Evolutionary conservation across 1,140 invertebrate species (phyloP), one percentile per base, ranked within the genome.

Genomic region (Caenorhabditis briggsae): DNA sequence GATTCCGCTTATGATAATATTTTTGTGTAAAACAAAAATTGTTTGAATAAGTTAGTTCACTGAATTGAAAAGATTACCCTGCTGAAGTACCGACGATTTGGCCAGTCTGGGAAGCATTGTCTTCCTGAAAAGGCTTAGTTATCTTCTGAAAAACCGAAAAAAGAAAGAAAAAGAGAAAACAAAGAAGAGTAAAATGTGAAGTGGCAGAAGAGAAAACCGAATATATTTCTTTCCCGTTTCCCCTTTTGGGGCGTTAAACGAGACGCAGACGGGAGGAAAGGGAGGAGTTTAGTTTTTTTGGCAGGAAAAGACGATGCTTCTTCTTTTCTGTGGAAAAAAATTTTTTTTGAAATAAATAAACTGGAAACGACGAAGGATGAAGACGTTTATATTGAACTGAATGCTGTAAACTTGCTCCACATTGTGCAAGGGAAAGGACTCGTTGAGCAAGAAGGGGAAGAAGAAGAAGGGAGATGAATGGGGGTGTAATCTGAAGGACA

Each of bases 91-190:
- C 5, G 70, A 50, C n/a, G 70, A n/a, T 11, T 78, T 78, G 14
- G 70, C 70, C 70, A 78, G 70, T 78, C 70, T 78, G 70, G 70
- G 70, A 78, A 78, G 70, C 70, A 78, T 78, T n/a, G 3, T 78
- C 70, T 46, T 78, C 14, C 70, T 78, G 70, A 78, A 78, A 78
- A 70, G 5, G 5, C 33, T 33, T 0, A 20, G 11, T 78, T 50
- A 53, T 78, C 7, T 78, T 23, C 33, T 48, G 20, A 46, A 50
- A 78, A 78, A 78, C 53, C 70, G 46, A 78, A 53, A 18, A 50
- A n/a, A 50, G 23, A 48, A 78, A 50, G 0, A 33, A 33, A 33
- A 33, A 33, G 33, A 33, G 12, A 78, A 78, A 50, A 78, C 25
- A 78, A 78, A 78, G 70, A 78, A 50, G 70, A 78, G 70, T 50